Conservation (phyloP, 1,140 invertebrate species). For the Drosophila melanica region DNA sequence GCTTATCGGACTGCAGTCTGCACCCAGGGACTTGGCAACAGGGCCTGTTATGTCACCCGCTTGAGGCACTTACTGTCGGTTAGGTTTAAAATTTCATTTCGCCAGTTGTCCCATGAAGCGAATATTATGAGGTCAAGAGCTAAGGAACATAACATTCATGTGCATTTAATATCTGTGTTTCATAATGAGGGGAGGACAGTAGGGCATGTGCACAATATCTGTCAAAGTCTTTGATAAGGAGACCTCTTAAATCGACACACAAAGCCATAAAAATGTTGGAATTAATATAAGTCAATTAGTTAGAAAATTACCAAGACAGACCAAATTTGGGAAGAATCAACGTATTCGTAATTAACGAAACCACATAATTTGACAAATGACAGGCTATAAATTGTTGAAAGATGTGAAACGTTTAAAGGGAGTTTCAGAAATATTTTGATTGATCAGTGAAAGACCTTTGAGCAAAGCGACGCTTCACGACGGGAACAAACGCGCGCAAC, state of each 20-base stretch:
- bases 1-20: conserved; percentile 13
- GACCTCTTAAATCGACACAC: neutral
- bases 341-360: neutral
- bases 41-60: conserved; percentile 10
- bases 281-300: neutral
- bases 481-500: neutral
- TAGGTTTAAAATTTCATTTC: conserved; percentile 10
- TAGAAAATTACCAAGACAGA: no score
- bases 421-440: neutral
- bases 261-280: neutral
- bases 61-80: neutral
- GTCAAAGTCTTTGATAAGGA: neutral
- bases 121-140: conserved; percentile 12
- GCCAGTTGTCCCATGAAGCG: neutral
- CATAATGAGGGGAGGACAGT: neutral
- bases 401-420: neutral
- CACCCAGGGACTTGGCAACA: neutral
- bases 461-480: conserved; percentile 27
- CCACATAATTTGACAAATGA: neutral
- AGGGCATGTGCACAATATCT: neutral
- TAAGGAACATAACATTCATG: neutral
- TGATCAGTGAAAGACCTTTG: neutral
- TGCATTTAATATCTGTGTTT: neutral
- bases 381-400: neutral
- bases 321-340: no score